Conservation (phyloP, 2,888 invertebrate species). For the Periphyllus acericola region DNA sequence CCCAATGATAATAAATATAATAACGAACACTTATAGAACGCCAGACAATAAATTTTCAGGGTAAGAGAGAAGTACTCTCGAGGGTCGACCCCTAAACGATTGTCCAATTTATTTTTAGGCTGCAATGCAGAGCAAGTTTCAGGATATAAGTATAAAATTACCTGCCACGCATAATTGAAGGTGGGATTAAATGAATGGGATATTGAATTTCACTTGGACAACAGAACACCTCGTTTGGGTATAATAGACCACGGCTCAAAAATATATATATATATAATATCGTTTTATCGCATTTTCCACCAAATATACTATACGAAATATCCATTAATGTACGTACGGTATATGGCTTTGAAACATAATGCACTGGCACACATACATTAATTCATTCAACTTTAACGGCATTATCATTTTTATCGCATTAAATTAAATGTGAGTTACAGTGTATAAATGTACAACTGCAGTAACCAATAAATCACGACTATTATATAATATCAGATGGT, state of each 20-base stretch:
- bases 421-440: neutral
- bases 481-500: neutral
- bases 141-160: slow-evolving; percentile 14
- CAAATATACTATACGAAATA: neutral
- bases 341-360: neutral
- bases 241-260: neutral
- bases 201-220: neutral
- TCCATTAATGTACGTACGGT: neutral
- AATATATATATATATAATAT: neutral
- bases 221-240: neutral
- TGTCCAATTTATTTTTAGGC: slow-evolving; percentile 26
- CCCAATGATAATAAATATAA: neutral
- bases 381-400: neutral
- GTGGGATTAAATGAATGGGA: neutral
- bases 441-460: neutral
- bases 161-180: slow-evolving; percentile 13
- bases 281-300: neutral
- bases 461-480: neutral
- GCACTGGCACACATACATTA: neutral
- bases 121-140: neutral
- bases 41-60: neutral
- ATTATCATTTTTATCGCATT: neutral
- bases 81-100: neutral
- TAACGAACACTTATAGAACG: neutral
- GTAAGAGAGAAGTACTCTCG: neutral